Evolutionary conservation across 2,113 vertebrate genomes (phyloP).

Genomic region (Tilapia sparmanii): DNA sequence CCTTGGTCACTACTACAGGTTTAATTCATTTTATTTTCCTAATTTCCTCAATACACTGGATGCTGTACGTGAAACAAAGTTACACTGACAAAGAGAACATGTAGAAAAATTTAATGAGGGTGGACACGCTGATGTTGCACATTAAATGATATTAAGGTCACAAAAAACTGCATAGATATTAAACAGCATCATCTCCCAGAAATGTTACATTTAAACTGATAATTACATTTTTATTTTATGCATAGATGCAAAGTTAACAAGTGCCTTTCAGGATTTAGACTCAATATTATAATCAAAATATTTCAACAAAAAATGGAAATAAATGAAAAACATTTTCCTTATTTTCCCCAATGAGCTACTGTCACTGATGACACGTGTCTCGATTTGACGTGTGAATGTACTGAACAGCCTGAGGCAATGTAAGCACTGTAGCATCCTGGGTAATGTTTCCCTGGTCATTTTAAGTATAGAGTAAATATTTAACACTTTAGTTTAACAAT

Average conservation of each 20-base stretch:
- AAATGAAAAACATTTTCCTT: background rate
- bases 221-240: background rate
- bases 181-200: background rate
- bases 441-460: background rate
- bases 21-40: background rate
- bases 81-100: background rate
- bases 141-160: background rate
- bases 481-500: background rate
- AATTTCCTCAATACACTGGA: background rate
- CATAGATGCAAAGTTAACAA: background rate
- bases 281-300: background rate
- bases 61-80: background rate
- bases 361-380: background rate
- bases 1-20: background rate
- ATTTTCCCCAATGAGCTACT: background rate
- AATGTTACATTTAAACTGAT: background rate
- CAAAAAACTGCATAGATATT: background rate
- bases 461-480: background rate
- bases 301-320: background rate
- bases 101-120: background rate
- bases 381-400: background rate
- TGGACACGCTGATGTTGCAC: background rate
- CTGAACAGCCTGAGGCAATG: background rate
- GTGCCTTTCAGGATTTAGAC: background rate
- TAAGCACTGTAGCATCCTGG: background rate